Conservation (phyloP, 2,797 vertebrate species). For the Hemibagrus guttatus region DNA sequence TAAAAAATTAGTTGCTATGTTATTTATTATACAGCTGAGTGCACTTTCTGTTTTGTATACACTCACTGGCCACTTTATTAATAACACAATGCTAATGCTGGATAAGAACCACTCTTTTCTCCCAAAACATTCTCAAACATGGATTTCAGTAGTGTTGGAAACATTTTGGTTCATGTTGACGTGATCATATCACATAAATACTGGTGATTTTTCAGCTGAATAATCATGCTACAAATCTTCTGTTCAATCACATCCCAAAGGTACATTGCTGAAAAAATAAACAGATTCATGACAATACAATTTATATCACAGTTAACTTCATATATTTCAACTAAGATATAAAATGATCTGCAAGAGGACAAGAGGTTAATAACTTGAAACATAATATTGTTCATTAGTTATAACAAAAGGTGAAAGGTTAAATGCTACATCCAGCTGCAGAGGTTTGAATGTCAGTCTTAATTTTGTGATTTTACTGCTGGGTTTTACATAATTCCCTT, state of each 20-base stretch:
- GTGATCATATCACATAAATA: neutral
- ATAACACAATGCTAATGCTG: neutral
- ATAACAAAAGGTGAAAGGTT: constrained; percentile 19
- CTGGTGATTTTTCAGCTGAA: neutral
- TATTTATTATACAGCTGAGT: neutral
- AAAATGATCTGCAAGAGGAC: constrained; percentile 30
- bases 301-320: neutral
- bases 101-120: neutral
- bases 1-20: neutral
- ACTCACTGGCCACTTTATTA: neutral
- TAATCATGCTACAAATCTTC: neutral
- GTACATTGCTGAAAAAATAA: neutral
- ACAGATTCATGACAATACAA: neutral
- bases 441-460: constrained; percentile 31
- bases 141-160: neutral
- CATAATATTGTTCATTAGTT: constrained; percentile 36
- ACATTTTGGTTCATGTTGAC: neutral
- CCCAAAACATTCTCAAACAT: neutral
- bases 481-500: constrained; percentile 46
- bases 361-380: constrained; percentile 27
- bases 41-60: neutral
- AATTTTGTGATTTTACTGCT: constrained; percentile 21
- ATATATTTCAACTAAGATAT: constrained; percentile 22
- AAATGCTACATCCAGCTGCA: constrained; percentile 35
- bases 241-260: no score